Conservation (phyloP, 2,797 vertebrate species). For the Champsocephalus gunnari region DNA sequence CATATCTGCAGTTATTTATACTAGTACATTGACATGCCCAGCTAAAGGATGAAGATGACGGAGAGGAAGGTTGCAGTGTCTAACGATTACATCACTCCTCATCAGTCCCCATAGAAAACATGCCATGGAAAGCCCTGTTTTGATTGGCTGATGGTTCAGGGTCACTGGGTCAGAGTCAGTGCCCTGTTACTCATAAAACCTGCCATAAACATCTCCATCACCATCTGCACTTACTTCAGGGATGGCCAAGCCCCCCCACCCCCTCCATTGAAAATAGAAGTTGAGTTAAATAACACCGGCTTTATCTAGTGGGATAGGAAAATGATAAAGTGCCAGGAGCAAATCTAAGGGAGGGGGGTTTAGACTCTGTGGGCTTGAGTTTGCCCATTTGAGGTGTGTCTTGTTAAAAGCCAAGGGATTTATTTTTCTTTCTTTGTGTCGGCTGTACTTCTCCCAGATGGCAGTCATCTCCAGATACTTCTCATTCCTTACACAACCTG, state of each 20-base stretch:
- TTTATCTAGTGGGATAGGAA: conserved; percentile 79
- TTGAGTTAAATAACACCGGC: conserved; percentile 71
- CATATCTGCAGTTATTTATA: conserved; percentile 39
- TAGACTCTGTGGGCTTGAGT: conserved; percentile 66
- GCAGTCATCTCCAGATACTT: conserved; percentile 85
- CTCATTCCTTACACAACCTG: conserved; percentile 84
- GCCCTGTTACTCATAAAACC: conserved; percentile 78
- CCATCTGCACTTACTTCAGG: conserved; percentile 74
- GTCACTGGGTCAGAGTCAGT: conserved; percentile 79
- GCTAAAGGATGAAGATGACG: conserved; percentile 53
- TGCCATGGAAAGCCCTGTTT: conserved; percentile 72
- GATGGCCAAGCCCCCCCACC: conserved; percentile 42
- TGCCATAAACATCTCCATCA: conserved; percentile 81
- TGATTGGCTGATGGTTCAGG: conserved; percentile 83
- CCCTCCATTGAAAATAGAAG: conserved; percentile 66
- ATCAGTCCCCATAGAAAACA: conserved; percentile 80
- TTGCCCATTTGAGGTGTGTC: conserved; percentile 80
- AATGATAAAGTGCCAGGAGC: conserved; percentile 74
- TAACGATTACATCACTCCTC: conserved; percentile 80
- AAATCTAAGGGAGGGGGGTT: conserved; percentile 72
- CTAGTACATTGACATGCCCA: conserved; percentile 9
- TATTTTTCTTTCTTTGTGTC: conserved; percentile 82
- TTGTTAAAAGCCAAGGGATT: conserved; percentile 75
- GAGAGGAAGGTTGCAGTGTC: conserved; percentile 58
- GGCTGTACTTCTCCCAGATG: conserved; percentile 81